phyloP scores from a whole-genome alignment of 2,797 vertebrate genomes.

The Melanotaenia maccullochi region DNA sequence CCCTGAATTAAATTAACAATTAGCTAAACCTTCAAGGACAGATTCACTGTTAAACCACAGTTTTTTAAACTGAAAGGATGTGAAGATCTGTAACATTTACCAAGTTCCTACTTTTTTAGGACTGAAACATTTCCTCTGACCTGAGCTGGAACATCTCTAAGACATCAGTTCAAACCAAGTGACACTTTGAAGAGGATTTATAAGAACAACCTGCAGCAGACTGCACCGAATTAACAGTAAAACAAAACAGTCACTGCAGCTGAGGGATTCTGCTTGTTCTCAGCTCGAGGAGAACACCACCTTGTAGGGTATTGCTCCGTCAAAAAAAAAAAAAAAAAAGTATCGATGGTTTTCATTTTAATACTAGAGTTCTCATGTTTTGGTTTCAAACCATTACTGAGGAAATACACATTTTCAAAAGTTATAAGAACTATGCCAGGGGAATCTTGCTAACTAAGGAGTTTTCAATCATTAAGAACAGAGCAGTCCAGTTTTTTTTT shows the following conservation, averaged over 20 bases:
- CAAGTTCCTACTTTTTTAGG: background rate
- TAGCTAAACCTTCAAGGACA: background rate
- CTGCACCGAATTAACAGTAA: constrained; percentile 29
- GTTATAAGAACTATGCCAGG: background rate
- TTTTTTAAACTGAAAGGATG: background rate
- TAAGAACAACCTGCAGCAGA: constrained; percentile 25
- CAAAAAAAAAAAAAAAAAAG: constrained; percentile 1
- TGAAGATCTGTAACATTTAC: background rate
- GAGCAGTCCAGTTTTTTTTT: background rate
- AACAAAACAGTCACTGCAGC: constrained; percentile 53
- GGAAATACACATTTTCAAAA: background rate
- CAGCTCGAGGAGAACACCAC: constrained; percentile 29
- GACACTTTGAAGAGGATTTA: constrained; percentile 41
- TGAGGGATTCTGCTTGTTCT: constrained; percentile 50
- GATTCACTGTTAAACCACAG: background rate
- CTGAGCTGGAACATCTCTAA: constrained; percentile 35
- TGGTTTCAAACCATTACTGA: background rate
- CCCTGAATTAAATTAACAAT: background rate
- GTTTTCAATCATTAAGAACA: background rate
- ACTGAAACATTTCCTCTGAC: constrained; percentile 12
- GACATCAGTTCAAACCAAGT: constrained; percentile 15
- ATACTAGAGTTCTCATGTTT: background rate
- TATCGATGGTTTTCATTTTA: background rate
- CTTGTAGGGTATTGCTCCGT: constrained; percentile 52
- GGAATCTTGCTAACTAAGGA: background rate